phyloP scores from a whole-genome alignment of 2,797 vertebrate genomes.

The Premnoplex brunnescens region DNA sequence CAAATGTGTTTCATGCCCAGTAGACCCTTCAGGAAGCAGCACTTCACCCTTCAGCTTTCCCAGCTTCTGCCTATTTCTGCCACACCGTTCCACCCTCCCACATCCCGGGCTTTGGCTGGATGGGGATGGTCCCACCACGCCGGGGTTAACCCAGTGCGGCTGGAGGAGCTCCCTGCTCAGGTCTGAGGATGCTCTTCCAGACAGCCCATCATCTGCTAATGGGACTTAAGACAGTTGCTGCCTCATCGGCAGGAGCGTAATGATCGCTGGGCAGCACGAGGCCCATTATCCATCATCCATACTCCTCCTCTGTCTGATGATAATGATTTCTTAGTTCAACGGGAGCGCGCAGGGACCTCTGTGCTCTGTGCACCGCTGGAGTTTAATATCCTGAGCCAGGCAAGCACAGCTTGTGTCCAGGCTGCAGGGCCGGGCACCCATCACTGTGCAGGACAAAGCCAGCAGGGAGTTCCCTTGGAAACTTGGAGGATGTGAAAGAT shows the following conservation, averaged over 20 bases:
- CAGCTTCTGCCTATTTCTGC: neutral
- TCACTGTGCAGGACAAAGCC: neutral
- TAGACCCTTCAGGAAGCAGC: neutral
- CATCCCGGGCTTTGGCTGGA: neutral
- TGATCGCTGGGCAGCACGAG: conserved; percentile 74
- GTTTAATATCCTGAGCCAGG: conserved; percentile 70
- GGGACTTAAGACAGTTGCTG: conserved; percentile 78
- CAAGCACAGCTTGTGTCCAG: conserved; percentile 49
- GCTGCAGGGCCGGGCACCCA: neutral
- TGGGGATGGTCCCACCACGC: neutral
- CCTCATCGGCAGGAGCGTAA: conserved; percentile 75
- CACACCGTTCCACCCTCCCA: fast-evolving
- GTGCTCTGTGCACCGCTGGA: conserved; percentile 57
- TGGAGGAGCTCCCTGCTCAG: conserved; percentile 66
- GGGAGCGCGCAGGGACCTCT: conserved; percentile 62
- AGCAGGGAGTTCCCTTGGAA: neutral
- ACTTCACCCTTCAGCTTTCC: neutral
- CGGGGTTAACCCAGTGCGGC: conserved; percentile 58
- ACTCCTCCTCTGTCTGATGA: conserved; percentile 69
- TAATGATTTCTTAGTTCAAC: conserved; percentile 77
- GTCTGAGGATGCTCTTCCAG: conserved; percentile 74
- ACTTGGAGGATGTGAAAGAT: neutral
- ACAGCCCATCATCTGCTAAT: conserved; percentile 79
- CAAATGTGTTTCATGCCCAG: neutral
- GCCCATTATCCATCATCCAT: conserved; percentile 78